Evolutionary conservation across 1,140 invertebrate genomes (phyloP).

Genomic region (Drosophila punjabiensis): DNA sequence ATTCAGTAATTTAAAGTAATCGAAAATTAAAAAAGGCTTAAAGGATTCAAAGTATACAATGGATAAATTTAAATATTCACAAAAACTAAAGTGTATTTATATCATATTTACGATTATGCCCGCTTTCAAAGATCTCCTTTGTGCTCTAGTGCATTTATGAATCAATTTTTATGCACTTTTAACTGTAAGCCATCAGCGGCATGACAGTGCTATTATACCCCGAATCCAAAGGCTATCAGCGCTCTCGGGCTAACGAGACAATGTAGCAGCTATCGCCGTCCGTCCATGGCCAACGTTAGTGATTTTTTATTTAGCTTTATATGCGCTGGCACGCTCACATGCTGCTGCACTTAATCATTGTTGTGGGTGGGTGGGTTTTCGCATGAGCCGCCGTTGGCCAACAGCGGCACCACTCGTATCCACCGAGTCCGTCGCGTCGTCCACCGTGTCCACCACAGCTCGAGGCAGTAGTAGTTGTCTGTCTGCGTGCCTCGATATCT

Average conservation of each 20-base stretch:
- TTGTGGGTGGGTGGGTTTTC: constrained; percentile 79
- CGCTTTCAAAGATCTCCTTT: neutral
- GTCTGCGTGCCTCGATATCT: constrained; percentile 37
- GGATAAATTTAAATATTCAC: no score
- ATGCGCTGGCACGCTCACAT: constrained; percentile 79
- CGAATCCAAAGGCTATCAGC: constrained; percentile 48
- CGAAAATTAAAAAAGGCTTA: no score
- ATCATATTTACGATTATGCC: neutral
- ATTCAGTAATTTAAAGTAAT: neutral
- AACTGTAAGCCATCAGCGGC: constrained; percentile 32
- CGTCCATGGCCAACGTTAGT: constrained; percentile 28
- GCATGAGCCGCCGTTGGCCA: constrained; percentile 74
- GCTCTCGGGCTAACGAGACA: constrained; percentile 62
- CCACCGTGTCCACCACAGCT: neutral
- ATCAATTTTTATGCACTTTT: constrained; percentile 23
- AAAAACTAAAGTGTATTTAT: no score
- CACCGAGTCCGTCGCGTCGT: neutral
- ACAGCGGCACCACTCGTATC: constrained; percentile 26
- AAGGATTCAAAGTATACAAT: no score
- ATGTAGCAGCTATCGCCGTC: constrained; percentile 42
- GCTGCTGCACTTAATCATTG: constrained; percentile 80
- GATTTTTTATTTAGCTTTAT: constrained; percentile 61
- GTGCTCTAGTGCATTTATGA: constrained; percentile 6
- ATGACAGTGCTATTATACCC: constrained; percentile 42
- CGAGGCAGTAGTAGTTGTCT: constrained; percentile 11